Percentiles rank a stretch among this genome's conserved stretches.
Conservation (phyloP, 1,140 invertebrate species). For the Marisa cornuarietis region DNA sequence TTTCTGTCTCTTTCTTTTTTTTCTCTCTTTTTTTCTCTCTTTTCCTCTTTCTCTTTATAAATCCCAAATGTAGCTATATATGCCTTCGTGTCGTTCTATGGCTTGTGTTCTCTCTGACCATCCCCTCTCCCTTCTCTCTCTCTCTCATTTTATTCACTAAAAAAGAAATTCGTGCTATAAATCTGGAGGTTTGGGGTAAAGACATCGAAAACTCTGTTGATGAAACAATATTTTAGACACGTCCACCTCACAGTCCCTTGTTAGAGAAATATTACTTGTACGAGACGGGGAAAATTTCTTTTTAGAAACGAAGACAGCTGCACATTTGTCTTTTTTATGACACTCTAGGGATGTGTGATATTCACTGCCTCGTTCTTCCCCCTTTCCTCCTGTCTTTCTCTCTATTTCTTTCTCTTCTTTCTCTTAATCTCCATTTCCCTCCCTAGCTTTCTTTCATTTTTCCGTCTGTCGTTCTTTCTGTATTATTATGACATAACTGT, state of each 20-base stretch:
- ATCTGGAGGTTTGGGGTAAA: not conserved
- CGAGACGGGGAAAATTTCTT: not conserved
- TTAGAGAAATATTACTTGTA: not conserved
- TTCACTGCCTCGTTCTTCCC: not conserved
- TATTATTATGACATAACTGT: not conserved
- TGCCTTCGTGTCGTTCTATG: not conserved
- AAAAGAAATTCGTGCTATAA: not conserved
- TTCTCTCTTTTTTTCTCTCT: not conserved
- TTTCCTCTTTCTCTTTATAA: not conserved
- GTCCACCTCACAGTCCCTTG: no score
- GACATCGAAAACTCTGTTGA: not conserved
- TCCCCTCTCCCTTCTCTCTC: not conserved
- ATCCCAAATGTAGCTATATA: not conserved
- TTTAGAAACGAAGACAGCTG: not conserved
- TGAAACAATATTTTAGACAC: no score
- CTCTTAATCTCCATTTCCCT: not conserved
- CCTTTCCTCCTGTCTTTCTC: not conserved
- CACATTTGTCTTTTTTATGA: not conserved
- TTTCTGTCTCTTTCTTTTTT: not conserved
- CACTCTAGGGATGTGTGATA: no score
- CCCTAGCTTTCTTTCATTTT: not conserved
- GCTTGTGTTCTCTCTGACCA: no score
- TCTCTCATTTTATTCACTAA: not conserved
- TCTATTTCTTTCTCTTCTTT: not conserved
- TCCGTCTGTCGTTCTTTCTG: not conserved